phyloP scores from a whole-genome alignment of 2,113 vertebrate species.

The Rhinolophus ferrumequinum region DNA sequence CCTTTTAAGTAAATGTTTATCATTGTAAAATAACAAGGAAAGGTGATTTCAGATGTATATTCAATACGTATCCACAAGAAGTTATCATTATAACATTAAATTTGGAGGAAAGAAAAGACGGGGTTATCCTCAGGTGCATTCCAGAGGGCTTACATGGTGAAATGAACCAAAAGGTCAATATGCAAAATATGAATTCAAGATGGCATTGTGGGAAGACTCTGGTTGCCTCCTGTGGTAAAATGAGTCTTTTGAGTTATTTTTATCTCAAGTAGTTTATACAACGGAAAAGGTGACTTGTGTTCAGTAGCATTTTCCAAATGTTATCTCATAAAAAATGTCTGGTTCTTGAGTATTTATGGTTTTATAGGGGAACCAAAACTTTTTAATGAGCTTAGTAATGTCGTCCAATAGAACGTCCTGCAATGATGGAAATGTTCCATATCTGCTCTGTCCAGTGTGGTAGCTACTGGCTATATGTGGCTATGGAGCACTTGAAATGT shows the following conservation, averaged over 20 bases:
- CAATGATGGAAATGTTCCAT: not conserved
- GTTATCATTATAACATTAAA: not conserved
- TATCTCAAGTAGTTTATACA: not conserved
- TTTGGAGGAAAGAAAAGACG: not conserved
- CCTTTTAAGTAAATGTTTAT: conserved; percentile 16
- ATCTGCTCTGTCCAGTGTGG: not conserved
- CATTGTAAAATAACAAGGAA: not conserved
- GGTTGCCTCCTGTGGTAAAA: not conserved
- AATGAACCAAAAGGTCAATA: not conserved
- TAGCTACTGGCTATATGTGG: too few species aligned
- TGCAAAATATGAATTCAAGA: not conserved
- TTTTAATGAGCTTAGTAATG: not conserved
- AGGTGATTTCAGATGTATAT: not conserved
- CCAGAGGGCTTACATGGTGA: not conserved
- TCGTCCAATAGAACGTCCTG: not conserved
- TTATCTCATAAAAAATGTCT: not conserved
- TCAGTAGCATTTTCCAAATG: not conserved
- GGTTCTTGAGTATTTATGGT: not conserved
- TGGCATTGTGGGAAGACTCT: not conserved
- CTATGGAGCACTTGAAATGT: not conserved
- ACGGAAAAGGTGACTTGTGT: not conserved
- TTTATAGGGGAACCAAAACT: not conserved
- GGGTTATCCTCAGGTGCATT: not conserved
- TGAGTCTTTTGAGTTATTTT: not conserved
- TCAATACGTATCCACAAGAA: not conserved